A percentile compares a stretch with the other conserved stretches of the same genome.
These are phyloP conservation scores for Heliconius melpomene DNA, from an alignment of 1,140 invertebrate genomes.

Conservation along the genomic window DNA sequence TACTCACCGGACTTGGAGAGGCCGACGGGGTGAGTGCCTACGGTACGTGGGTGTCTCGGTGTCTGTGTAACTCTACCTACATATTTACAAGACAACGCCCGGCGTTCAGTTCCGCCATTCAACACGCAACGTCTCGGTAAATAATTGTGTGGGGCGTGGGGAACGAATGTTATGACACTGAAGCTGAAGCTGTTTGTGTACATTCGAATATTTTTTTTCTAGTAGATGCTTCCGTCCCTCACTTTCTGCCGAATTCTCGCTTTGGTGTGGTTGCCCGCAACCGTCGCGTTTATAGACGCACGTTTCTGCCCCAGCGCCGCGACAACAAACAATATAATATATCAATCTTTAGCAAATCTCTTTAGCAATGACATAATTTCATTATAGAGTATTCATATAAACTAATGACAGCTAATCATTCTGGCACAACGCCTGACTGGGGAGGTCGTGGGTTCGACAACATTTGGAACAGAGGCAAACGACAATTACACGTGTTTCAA, in stretches of 20 bases:
- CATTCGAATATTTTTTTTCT: no score
- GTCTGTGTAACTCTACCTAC: background rate
- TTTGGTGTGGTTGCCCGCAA: no score
- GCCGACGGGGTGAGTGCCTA: no score
- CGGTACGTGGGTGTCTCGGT: no score
- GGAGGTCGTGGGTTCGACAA: conserved; percentile 1
- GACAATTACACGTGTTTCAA: background rate
- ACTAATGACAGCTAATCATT: background rate
- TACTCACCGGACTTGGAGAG: no score
- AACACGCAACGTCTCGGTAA: background rate
- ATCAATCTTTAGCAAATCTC: background rate
- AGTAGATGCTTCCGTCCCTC: no score
- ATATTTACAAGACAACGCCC: background rate
- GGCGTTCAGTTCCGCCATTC: background rate
- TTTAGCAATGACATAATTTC: background rate
- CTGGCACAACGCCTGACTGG: background rate
- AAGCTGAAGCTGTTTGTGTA: no score
- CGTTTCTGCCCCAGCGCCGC: background rate
- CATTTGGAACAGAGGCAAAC: background rate
- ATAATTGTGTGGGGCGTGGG: background rate
- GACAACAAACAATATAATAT: background rate
- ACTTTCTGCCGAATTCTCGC: no score
- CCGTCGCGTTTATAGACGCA: no score
- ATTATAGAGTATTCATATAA: background rate
- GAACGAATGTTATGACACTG: background rate